Evolutionary conservation across 2,113 vertebrate genomes (phyloP), one percentile per base, ranked within the genome.

Genomic region (Arenaria interpres): DNA sequence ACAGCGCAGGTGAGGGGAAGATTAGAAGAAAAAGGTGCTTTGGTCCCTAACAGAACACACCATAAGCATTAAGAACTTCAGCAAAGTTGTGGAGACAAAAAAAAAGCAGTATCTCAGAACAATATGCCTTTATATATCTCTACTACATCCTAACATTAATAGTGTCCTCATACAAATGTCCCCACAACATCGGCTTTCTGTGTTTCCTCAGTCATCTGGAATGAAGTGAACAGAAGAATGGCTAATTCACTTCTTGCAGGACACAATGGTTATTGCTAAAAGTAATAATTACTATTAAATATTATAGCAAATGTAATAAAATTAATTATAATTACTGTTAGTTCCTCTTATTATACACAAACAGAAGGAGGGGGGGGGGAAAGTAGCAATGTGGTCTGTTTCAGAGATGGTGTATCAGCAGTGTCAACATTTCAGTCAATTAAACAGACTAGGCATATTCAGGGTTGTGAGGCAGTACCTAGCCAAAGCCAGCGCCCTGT

Each of bases 401-500:
- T 33, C 51, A 63, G 30, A 60, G 24, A 45, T 0, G 2, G 35
- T 63, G 10, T 8, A 60, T 24, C 23, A 71, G 33, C 33, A 76
- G 18, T 4, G 22, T 32, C 46, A 74, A 37, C 5, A 25, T 35
- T 74, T 90, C 60, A 67, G 51, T 51, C 37, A 59, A 17, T 20
- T 20, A 72, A 83, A 62, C 20, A 85, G 32, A 46, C 6, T 0
- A 50, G 35, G 74, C 28, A 71, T 3, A 33, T 32, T 53, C 13
- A 54, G 63, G 71, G 45, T 8, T 7, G 21, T 10, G 50, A 78
- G 39, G 28, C 2, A 4, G 23, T 96, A 99, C 99, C 98, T 98
- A 24, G 99, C 98, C 93, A 99, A 97, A 63, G 98, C 98, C 67
- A 99, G 97, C 8, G 98, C 98, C 48, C 98, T 97, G 76, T 99